A percentile compares a stretch with the other conserved stretches of the same genome.
Conservation (phyloP, 2,888 invertebrate species). For the Phaedon cochleariae region DNA sequence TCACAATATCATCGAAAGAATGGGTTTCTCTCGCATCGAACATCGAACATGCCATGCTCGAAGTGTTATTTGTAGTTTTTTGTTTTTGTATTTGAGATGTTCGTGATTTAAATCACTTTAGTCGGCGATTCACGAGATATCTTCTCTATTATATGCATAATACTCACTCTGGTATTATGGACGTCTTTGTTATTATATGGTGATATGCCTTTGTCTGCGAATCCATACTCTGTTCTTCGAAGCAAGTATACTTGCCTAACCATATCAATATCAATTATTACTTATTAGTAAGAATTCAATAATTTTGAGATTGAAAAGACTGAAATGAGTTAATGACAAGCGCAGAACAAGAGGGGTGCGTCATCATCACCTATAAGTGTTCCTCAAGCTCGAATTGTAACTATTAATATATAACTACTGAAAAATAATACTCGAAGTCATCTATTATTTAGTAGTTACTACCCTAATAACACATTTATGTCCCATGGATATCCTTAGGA, state of each 20-base stretch:
- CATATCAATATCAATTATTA: neutral
- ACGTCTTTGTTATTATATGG: neutral
- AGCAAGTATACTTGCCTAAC: neutral
- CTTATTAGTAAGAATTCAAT: no score
- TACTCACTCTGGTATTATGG: neutral
- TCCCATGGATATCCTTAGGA: no score
- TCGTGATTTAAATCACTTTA: conserved; percentile 44
- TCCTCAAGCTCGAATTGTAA: no score
- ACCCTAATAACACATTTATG: no score
- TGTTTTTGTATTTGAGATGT: conserved; percentile 28
- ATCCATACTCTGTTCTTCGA: neutral
- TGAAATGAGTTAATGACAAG: no score
- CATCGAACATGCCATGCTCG: conserved; percentile 7
- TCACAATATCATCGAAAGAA: conserved; percentile 39
- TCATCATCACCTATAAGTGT: no score
- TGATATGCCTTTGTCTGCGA: neutral
- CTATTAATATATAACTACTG: no score
- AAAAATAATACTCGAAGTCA: no score
- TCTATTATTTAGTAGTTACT: no score
- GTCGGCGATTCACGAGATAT: conserved; percentile 31
- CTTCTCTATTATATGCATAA: conserved; percentile 31
- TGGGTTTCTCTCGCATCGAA: conserved; percentile 20
- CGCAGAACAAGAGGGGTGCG: no score
- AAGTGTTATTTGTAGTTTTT: conserved; percentile 20
- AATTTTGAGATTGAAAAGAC: no score